phyloP scores from a whole-genome alignment of 2,797 vertebrate species.

The Cheirogaleus major region DNA sequence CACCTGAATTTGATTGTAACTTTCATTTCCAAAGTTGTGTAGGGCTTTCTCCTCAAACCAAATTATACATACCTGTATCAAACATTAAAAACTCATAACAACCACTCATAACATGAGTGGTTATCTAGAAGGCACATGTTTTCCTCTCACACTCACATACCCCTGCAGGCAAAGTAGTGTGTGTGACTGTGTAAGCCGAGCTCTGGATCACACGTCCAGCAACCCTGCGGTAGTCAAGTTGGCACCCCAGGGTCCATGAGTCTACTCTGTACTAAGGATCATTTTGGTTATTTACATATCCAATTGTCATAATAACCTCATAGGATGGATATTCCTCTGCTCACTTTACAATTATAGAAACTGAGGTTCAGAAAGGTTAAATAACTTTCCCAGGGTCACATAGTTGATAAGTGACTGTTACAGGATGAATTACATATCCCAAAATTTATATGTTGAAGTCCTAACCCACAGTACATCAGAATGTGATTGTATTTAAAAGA shows the following conservation, averaged over 20 bases:
- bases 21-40: slow-evolving; percentile 26
- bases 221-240: neutral
- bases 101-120: neutral
- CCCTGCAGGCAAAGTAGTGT: neutral
- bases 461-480: neutral
- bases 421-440: neutral
- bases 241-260: neutral
- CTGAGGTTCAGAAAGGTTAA: neutral
- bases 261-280: neutral
- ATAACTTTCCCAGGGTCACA: neutral
- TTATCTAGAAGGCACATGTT: neutral
- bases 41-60: neutral
- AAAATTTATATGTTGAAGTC: neutral
- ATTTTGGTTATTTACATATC: neutral
- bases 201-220: too few species aligned
- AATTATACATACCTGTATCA: neutral
- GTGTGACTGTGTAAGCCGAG: neutral
- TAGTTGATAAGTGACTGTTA: neutral
- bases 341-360: neutral
- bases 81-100: slow-evolving; percentile 1
- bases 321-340: neutral
- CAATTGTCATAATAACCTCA: slow-evolving; percentile 60
- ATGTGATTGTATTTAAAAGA: neutral
- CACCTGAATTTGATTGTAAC: slow-evolving; percentile 30
- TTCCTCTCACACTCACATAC: neutral